These are phyloP conservation scores for Aix galericulata DNA, from an alignment of 2,113 vertebrate species.

Conservation along the genomic window DNA sequence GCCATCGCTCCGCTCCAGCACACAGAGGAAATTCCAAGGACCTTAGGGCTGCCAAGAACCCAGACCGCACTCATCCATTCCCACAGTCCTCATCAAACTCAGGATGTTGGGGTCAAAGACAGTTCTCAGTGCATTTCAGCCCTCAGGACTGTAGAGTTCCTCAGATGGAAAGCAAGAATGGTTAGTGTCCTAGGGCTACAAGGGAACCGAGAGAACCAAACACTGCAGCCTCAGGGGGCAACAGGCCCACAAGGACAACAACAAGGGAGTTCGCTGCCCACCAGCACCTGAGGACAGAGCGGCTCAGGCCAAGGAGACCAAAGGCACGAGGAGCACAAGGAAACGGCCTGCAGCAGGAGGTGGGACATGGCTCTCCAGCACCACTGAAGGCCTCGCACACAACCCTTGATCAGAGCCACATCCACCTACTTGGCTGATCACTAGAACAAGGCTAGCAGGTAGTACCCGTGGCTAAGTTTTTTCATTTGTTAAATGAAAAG, in stretches of 20 bases:
- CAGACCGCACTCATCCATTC: neutral
- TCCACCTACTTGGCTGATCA: neutral
- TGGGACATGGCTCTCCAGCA: neutral
- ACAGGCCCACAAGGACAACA: rapidly evolving
- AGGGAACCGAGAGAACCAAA: neutral
- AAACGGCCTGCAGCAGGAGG: neutral
- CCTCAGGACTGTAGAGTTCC: neutral
- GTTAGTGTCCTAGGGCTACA: rapidly evolving
- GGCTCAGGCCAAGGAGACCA: rapidly evolving
- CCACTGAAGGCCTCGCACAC: too few relatives aligned
- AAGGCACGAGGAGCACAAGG: rapidly evolving
- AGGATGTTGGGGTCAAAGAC: rapidly evolving
- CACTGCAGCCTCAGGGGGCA: neutral
- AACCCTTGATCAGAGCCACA: rapidly evolving
- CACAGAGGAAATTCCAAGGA: rapidly evolving
- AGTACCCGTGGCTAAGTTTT: too few relatives aligned
- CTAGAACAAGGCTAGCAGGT: neutral
- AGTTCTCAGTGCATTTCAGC: neutral
- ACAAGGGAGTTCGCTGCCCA: neutral
- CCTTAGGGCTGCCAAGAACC: neutral
- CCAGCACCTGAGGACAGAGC: rapidly evolving
- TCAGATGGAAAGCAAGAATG: rapidly evolving
- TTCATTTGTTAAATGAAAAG: neutral
- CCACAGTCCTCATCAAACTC: neutral
- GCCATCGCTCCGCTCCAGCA: neutral